Percentiles rank a stretch among this genome's conserved stretches.
Conservation (phyloP, 2,888 invertebrate genomes). For the Escarpia spicata region DNA sequence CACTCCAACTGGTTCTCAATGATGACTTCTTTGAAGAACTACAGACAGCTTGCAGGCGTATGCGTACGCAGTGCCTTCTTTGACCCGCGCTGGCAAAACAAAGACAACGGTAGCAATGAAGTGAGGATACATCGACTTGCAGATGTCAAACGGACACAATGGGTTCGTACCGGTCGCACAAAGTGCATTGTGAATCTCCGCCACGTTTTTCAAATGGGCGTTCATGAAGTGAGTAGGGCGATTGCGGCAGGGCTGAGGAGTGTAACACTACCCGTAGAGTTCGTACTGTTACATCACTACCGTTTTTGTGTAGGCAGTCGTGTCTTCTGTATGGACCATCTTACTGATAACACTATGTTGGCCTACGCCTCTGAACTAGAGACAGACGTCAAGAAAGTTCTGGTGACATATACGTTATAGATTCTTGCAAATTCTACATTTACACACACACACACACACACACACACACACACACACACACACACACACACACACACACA, state of each 20-base stretch:
- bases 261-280: slow-evolving; percentile 41
- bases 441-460: too few species aligned
- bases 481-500: too few species aligned
- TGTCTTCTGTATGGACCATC: slow-evolving; percentile 19
- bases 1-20: not conserved
- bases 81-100: slow-evolving; percentile 47
- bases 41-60: slow-evolving; percentile 45
- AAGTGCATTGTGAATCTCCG: slow-evolving; percentile 53
- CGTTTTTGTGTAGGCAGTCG: slow-evolving; percentile 49
- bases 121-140: slow-evolving; percentile 28
- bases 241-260: slow-evolving; percentile 50
- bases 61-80: slow-evolving; percentile 60
- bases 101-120: not conserved
- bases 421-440: too few species aligned
- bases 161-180: slow-evolving; percentile 52
- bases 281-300: slow-evolving; percentile 58
- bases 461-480: too few species aligned
- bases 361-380: too few species aligned
- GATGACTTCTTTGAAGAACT: slow-evolving; percentile 29
- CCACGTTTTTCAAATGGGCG: slow-evolving; percentile 63
- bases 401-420: too few species aligned
- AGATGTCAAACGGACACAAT: slow-evolving; percentile 36
- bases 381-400: too few species aligned
- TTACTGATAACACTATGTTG: not conserved
- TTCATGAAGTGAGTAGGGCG: not conserved